A percentile compares a stretch with the other conserved stretches of the same genome.
These are phyloP conservation scores for Adoxophyes honmai DNA, from an alignment of 1,140 invertebrate genomes.

Conservation along the genomic window DNA sequence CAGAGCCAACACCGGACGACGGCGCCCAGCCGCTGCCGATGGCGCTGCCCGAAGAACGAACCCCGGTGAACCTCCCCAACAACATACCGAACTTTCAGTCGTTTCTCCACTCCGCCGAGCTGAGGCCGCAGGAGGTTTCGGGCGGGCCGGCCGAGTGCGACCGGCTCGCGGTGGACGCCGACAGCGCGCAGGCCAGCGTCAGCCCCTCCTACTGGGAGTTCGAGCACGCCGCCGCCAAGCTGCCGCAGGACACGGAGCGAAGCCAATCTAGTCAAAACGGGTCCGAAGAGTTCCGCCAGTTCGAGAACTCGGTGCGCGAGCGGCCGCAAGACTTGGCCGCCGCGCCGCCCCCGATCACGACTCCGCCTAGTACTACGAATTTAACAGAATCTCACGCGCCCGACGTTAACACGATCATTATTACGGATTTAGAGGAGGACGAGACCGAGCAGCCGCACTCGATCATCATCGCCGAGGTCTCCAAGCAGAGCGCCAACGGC, in stretches of 20 bases:
- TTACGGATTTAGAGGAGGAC: conserved; percentile 54
- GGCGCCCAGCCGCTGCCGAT: conserved; percentile 38
- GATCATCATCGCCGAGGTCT: conserved; percentile 57
- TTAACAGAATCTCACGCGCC: conserved; percentile 56
- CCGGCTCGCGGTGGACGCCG: neutral
- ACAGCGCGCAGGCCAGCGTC: neutral
- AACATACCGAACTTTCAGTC: conserved; percentile 47
- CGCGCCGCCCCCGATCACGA: conserved; percentile 29
- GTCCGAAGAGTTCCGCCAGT: conserved; percentile 52
- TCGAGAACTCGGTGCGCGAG: conserved; percentile 48
- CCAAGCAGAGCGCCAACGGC: conserved; percentile 3
- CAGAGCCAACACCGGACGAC: conserved; percentile 25
- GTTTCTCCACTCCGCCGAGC: conserved; percentile 58
- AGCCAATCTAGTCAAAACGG: conserved; percentile 51
- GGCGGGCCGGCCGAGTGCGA: conserved; percentile 23
- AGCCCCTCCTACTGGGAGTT: conserved; percentile 59
- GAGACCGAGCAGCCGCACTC: conserved; percentile 69
- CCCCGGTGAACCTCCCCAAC: conserved; percentile 20
- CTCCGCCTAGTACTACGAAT: conserved; percentile 52
- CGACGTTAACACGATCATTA: conserved; percentile 39
- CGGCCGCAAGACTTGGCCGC: conserved; percentile 58
- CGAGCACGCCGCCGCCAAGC: conserved; percentile 46
- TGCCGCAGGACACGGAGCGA: conserved; percentile 49
- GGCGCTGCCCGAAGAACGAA: conserved; percentile 29
- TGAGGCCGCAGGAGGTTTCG: conserved; percentile 56